Base-by-base conservation (phyloP, 2,113 vertebrate genomes). In the Sander vitreus region DNA sequence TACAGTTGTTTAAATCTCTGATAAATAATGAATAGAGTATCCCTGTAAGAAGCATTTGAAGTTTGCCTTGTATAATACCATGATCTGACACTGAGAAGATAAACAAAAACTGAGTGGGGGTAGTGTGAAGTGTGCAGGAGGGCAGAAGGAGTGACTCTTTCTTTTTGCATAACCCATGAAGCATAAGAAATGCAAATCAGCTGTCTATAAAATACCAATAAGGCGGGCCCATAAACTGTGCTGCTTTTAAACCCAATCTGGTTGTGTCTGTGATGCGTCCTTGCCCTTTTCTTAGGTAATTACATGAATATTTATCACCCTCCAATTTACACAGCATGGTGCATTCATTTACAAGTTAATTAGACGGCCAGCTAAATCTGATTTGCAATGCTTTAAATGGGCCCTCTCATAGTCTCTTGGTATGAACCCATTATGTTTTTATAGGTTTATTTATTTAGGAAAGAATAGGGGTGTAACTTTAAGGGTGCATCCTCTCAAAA, bases 311-410 rank as follows among this genome's bases (percentile, higher is more conserved):
- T 92, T 91, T 92, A 92, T 90, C 79, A 82, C 78, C 73, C 33
- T 89, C 47, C 86, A 81, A 89, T 91, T 90, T 91, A 88, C 85
- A 88, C 80, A 88, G 85, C 88, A 84, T 19, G 72, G 80, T 76
- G 84, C 91, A 91, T 93, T 93, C 84, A 93, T 93, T 93, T 93
- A 94, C 91, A 90, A 91, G 87, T 93, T 86, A 89, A 94, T 94
- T 91, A 92, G 93, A 91, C 30, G 73, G 81, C 84, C 78, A 87
- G 78, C 73, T 70, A 30, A 91, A 85, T 66, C 73, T 85, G 89
- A 92, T 92, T 94, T 90, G 93, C 85, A 85, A 79, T 78, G 73
- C 66, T 88, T 86, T 88, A 90, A 93, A 90, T 67, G 11, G 66
- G 67, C 60, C 73, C 77, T 51, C 76, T 83, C 74, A 50, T 50